A percentile compares a stretch with the other conserved stretches of the same genome.
Conservation (phyloP, 2,888 invertebrate species). For the Megalurothrips usitatus region DNA sequence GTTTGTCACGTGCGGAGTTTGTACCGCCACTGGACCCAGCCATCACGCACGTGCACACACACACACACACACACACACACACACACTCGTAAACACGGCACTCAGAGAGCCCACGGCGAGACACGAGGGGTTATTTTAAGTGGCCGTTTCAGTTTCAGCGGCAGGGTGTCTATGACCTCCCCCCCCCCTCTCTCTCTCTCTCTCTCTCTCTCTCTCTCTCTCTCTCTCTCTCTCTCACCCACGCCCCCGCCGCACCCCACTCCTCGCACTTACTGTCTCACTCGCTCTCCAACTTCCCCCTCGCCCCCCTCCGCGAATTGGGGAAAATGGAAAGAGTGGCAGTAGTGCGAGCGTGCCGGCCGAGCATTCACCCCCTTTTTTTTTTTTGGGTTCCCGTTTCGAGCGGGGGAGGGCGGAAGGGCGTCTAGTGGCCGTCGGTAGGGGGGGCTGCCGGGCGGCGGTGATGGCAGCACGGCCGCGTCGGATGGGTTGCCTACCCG, state of each 20-base stretch:
- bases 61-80: no score
- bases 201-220: slow-evolving; percentile 25
- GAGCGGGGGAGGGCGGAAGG: background rate
- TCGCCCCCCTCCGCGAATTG: no score
- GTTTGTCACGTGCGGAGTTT: background rate
- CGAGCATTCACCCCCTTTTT: background rate
- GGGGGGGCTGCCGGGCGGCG: background rate
- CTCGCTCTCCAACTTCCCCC: no score
- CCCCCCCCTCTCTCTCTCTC: background rate
- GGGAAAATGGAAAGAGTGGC: no score
- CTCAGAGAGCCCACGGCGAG: no score
- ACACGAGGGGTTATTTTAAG: no score
- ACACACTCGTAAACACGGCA: no score
- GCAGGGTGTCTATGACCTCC: background rate
- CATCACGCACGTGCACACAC: no score
- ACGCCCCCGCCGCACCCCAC: background rate
- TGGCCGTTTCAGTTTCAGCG: no score
- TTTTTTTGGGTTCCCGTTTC: background rate
- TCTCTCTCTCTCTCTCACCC: background rate
- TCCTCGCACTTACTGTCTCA: background rate
- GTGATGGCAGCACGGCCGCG: background rate
- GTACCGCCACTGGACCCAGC: background rate
- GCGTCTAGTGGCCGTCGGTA: background rate
- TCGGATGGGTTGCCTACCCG: background rate
- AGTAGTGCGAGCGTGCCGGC: no score